Evolutionary conservation across 2,113 vertebrate genomes (phyloP).

Genomic region (Callocephalon fimbriatum): DNA sequence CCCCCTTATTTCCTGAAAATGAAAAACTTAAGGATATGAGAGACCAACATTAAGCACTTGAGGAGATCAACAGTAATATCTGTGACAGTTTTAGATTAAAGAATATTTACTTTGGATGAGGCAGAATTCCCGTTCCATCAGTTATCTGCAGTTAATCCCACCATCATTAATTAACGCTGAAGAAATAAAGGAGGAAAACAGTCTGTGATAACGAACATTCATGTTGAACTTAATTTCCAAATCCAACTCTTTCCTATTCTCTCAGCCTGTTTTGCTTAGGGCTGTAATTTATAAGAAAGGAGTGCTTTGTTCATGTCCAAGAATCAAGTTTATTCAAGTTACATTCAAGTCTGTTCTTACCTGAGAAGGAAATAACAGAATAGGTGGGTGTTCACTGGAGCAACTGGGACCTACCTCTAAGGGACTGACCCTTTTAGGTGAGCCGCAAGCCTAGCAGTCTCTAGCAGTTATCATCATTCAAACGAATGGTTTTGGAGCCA

Average conservation of each 20-base stretch:
- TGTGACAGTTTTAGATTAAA: neutral
- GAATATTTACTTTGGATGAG: constrained; percentile 26
- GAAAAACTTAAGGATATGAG: neutral
- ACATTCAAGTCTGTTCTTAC: constrained; percentile 37
- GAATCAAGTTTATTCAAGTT: constrained; percentile 61
- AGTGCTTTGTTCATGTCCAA: constrained; percentile 40
- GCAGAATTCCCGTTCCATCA: neutral
- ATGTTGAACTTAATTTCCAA: constrained; percentile 7
- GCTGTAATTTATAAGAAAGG: constrained; percentile 46
- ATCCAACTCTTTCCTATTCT: neutral
- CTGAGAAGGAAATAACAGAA: constrained; percentile 13
- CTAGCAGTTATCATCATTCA: neutral
- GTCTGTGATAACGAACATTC: neutral
- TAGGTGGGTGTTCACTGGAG: neutral
- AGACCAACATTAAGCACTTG: neutral
- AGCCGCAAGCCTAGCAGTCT: neutral
- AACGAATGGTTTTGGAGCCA: neutral
- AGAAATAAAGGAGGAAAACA: constrained; percentile 27
- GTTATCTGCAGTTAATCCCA: constrained; percentile 26
- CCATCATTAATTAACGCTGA: constrained; percentile 3
- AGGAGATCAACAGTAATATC: neutral
- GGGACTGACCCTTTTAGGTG: neutral
- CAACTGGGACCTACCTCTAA: neutral
- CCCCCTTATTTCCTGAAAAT: constrained; percentile 4
- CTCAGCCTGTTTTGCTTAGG: constrained; percentile 39